Conservation (phyloP, 2,797 vertebrate species). For the Dicrostonyx torquatus region DNA sequence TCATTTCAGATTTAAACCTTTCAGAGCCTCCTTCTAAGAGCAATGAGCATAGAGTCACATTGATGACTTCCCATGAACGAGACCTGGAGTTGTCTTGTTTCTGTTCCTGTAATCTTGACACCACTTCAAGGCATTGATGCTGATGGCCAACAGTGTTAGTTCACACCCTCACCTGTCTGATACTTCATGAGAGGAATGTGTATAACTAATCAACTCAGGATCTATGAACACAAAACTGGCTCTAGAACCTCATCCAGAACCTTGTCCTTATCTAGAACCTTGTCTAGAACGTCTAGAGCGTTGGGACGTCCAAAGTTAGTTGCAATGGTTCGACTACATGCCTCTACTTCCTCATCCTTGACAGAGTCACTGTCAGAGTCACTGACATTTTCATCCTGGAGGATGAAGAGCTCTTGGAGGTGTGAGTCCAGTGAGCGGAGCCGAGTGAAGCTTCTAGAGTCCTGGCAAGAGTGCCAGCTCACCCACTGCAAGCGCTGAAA, state of each 20-base stretch:
- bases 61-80: background rate
- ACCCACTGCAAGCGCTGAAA: background rate
- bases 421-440: background rate
- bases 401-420: background rate
- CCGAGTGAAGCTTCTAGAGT: background rate
- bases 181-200: accelerated
- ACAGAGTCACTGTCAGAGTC: background rate
- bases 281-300: background rate
- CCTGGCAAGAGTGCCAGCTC: background rate
- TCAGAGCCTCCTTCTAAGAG: background rate
- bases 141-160: accelerated
- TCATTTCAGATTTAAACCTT: background rate
- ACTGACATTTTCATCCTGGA: too few species aligned
- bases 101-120: background rate
- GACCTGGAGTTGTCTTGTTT: background rate
- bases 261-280: too few species aligned
- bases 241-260: background rate
- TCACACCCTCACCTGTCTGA: background rate
- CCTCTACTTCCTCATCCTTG: background rate
- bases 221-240: background rate
- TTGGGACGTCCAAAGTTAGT: background rate
- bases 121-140: background rate
- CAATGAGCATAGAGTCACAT: background rate
- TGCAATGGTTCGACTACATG: background rate
- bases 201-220: accelerated